These are phyloP conservation scores for Zoanthus sansibaricus DNA, from an alignment of 92 coral and sea anemone genomes.

Conservation along the genomic window DNA sequence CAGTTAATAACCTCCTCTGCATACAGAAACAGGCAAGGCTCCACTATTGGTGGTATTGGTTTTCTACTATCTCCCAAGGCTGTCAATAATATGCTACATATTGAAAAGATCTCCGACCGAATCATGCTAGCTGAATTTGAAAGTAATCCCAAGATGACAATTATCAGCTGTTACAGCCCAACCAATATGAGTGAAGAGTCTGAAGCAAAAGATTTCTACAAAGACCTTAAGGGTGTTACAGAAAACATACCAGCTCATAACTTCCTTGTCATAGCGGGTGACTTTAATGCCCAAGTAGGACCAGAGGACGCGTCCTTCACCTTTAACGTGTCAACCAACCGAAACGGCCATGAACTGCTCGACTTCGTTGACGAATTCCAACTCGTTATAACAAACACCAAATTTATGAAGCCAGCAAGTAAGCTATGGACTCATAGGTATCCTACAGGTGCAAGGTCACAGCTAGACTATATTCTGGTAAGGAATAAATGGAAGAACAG, in stretches of 20 bases:
- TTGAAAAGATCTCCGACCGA: too few species aligned
- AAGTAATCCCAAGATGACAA: too few species aligned
- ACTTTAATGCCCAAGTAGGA: slow-evolving; percentile 19
- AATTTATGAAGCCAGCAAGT: slow-evolving; percentile 44
- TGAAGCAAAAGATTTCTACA: too few species aligned
- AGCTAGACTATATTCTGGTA: slow-evolving; percentile 58
- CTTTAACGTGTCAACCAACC: slow-evolving; percentile 45
- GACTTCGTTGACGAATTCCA: slow-evolving; percentile 44
- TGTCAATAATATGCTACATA: too few species aligned
- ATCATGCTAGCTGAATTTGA: too few species aligned
- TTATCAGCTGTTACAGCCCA: too few species aligned
- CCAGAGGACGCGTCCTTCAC: slow-evolving; percentile 16
- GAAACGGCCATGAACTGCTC: slow-evolving; percentile 42
- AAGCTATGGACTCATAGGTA: slow-evolving; percentile 54
- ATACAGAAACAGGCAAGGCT: slow-evolving; percentile 22
- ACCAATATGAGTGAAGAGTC: too few species aligned
- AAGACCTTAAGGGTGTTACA: too few species aligned
- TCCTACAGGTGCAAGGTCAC: slow-evolving; percentile 43
- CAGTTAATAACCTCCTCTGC: slow-evolving; percentile 17
- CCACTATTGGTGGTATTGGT: slow-evolving; percentile 37
- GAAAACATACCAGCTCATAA: too few species aligned
- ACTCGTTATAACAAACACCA: slow-evolving; percentile 50
- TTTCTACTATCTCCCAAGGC: too few species aligned
- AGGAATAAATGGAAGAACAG: slow-evolving; percentile 65
- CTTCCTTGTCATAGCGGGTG: slow-evolving; percentile 5